Percentiles rank a stretch among this genome's conserved stretches.
Evolutionary conservation across 2,888 invertebrate genomes (phyloP).

Genomic region (Drosophila multiciliata): DNA sequence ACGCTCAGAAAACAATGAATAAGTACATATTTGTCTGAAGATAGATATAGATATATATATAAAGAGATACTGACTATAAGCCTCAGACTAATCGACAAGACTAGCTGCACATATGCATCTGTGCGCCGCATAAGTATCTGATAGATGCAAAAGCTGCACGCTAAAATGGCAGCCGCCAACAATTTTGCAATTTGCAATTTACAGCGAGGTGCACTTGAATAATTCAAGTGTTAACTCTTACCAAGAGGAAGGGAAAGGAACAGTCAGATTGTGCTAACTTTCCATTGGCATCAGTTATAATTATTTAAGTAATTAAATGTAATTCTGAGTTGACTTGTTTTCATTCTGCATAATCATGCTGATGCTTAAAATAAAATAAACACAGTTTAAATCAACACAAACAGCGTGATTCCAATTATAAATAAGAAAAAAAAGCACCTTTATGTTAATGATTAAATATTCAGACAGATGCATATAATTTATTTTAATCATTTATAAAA

Average conservation of each 20-base stretch:
- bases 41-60: slow-evolving; percentile 4
- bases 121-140: slow-evolving; percentile 11
- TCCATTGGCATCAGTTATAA: not conserved
- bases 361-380: not conserved
- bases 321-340: slow-evolving; percentile 8
- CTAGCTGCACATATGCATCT: slow-evolving; percentile 22
- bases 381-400: not conserved
- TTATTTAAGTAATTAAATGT: not conserved
- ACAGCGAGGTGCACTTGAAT: slow-evolving; percentile 54
- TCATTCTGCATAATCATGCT: slow-evolving; percentile 22
- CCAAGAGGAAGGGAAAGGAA: not conserved
- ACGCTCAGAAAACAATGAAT: slow-evolving; percentile 31
- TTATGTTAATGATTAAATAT: not conserved
- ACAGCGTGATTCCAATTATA: slow-evolving; percentile 2
- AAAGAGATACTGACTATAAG: slow-evolving; percentile 18
- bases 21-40: slow-evolving; percentile 12
- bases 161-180: slow-evolving; percentile 11
- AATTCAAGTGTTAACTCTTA: slow-evolving; percentile 43
- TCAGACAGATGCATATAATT: not conserved
- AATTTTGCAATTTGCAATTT: slow-evolving; percentile 18
- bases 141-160: slow-evolving; percentile 11
- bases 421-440: not conserved
- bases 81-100: slow-evolving; percentile 26
- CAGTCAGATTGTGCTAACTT: not conserved
- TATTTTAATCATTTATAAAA: not conserved